Conservation (phyloP, 1,140 invertebrate species). For the Drosophila kanapiae region DNA sequence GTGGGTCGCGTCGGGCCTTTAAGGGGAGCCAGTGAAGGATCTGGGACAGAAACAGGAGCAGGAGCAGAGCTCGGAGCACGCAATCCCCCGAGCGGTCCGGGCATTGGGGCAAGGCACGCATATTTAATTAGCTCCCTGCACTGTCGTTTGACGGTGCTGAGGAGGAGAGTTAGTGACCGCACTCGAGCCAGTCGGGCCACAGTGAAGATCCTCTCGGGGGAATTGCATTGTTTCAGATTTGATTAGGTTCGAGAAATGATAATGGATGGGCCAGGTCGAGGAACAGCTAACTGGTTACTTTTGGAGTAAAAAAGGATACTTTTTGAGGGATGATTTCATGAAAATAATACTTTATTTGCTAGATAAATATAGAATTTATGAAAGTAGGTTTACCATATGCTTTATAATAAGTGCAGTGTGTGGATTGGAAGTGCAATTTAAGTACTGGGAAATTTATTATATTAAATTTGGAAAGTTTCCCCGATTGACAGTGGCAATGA, state of each 20-base stretch:
- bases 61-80: slow-evolving; percentile 40
- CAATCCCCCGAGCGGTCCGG: slow-evolving; percentile 54
- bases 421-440: neutral
- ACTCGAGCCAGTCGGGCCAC: slow-evolving; percentile 28
- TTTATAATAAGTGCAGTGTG: neutral
- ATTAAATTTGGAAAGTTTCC: neutral
- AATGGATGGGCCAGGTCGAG: slow-evolving; percentile 14
- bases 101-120: slow-evolving; percentile 60
- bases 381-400: too few species aligned
- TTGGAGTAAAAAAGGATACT: neutral
- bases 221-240: slow-evolving; percentile 27
- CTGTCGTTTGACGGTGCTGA: slow-evolving; percentile 29
- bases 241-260: slow-evolving; percentile 40
- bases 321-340: neutral
- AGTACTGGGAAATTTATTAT: too few species aligned
- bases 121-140: slow-evolving; percentile 69
- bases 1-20: slow-evolving; percentile 5
- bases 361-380: too few species aligned
- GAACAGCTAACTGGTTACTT: neutral
- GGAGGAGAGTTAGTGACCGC: slow-evolving; percentile 40
- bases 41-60: neutral
- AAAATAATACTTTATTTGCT: neutral
- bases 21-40: neutral
- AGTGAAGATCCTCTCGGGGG: slow-evolving; percentile 34
- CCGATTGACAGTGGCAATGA: neutral